These are phyloP conservation scores for Anguilla rostrata DNA, from an alignment of 2,113 vertebrate species.

Conservation along the genomic window DNA sequence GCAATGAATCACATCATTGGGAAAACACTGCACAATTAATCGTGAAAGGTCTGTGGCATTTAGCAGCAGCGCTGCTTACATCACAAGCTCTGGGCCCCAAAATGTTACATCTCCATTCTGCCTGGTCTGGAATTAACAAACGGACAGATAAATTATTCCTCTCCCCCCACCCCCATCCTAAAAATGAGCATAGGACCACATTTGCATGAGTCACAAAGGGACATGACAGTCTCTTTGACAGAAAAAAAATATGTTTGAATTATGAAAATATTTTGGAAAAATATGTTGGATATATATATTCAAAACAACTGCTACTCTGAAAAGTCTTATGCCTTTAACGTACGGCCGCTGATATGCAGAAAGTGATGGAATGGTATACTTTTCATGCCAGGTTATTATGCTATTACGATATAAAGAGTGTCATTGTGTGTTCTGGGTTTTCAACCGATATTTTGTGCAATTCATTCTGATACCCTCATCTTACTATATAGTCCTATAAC, in stretches of 20 bases:
- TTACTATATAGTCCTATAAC: background rate
- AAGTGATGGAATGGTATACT: too few relatives aligned
- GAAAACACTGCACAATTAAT: slow-evolving; percentile 23
- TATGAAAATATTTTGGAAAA: too few relatives aligned
- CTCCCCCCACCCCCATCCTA: background rate
- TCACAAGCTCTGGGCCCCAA: background rate
- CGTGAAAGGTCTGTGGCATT: background rate
- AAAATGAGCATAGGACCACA: background rate
- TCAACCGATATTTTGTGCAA: too few relatives aligned
- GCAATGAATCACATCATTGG: background rate
- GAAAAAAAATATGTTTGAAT: background rate
- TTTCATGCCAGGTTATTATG: too few relatives aligned
- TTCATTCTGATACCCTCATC: too few relatives aligned
- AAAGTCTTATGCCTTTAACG: background rate
- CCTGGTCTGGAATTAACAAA: background rate
- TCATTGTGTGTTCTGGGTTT: too few relatives aligned
- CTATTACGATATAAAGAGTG: too few relatives aligned
- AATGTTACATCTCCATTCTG: background rate
- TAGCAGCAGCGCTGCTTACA: background rate
- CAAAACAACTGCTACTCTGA: background rate
- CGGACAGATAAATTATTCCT: background rate
- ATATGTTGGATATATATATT: background rate
- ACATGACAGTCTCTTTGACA: background rate
- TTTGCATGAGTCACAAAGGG: background rate
- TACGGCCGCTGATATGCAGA: background rate